These are phyloP conservation scores for Lithophane ornitopus DNA, from an alignment of 2,888 invertebrate genomes.

Conservation along the genomic window DNA sequence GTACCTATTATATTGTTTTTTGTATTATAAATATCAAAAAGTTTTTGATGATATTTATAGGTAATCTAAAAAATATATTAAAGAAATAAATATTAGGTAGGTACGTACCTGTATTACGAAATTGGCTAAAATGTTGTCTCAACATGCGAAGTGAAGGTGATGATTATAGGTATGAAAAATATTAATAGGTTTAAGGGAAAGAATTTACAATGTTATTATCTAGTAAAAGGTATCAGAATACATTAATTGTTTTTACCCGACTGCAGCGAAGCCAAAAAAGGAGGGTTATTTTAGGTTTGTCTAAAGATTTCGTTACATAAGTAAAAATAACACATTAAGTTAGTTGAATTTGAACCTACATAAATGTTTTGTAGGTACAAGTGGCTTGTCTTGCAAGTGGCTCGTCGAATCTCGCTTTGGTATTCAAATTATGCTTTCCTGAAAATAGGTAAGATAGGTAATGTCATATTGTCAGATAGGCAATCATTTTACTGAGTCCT, in stretches of 20 bases:
- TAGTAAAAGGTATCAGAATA: too few relatives aligned
- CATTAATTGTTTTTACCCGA: background rate
- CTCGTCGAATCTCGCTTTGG: background rate
- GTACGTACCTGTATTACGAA: too few relatives aligned
- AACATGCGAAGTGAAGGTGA: background rate
- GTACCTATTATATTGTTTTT: too few relatives aligned
- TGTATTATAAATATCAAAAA: too few relatives aligned
- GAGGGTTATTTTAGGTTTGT: too few relatives aligned
- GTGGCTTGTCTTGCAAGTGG: too few relatives aligned
- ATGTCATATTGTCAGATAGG: conserved; percentile 15
- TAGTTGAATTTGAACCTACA: background rate
- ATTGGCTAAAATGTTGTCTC: background rate
- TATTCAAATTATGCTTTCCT: conserved; percentile 20
- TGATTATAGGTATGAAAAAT: too few relatives aligned
- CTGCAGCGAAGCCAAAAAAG: too few relatives aligned
- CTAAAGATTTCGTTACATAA: background rate
- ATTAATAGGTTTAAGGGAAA: background rate
- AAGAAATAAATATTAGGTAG: conserved; percentile 1
- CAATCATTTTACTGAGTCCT: conserved; percentile 31
- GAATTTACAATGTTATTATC: too few relatives aligned
- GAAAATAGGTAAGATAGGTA: conserved; percentile 9
- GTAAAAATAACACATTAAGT: background rate
- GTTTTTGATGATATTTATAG: too few relatives aligned
- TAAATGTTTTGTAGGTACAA: background rate
- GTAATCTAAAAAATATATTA: background rate